Evolutionary conservation across 2,797 vertebrate genomes (phyloP).

Genomic region (Cottoperca gobio): DNA sequence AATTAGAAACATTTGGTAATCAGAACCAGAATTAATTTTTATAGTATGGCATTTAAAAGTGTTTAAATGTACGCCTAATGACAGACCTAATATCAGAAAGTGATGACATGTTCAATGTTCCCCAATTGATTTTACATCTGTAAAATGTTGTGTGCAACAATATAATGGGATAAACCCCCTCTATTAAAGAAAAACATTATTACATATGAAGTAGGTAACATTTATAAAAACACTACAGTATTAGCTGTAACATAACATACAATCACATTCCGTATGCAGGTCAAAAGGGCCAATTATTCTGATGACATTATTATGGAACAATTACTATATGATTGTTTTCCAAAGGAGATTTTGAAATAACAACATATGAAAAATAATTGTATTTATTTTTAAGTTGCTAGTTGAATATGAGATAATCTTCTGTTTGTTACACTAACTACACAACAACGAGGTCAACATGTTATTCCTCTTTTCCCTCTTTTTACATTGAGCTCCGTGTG

Average conservation of each 20-base stretch:
- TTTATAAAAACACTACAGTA: too few relatives aligned
- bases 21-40: not conserved
- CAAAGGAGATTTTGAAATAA: not conserved
- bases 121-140: not conserved
- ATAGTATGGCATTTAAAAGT: not conserved
- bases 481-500: not conserved
- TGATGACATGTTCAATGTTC: not conserved
- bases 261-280: not conserved
- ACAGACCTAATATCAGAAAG: too few relatives aligned
- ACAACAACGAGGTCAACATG: not conserved
- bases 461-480: not conserved
- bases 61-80: too few relatives aligned
- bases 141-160: not conserved
- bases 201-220: not conserved
- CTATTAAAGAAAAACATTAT: not conserved
- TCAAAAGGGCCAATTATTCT: not conserved
- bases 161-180: not conserved
- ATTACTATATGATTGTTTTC: not conserved
- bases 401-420: not conserved
- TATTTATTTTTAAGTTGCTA: not conserved
- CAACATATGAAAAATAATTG: not conserved
- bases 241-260: not conserved
- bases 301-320: fast-evolving
- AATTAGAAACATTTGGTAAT: not conserved
- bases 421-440: not conserved